Conservation (phyloP, 2,797 vertebrate species). For the Enteromius trimaculatus region DNA sequence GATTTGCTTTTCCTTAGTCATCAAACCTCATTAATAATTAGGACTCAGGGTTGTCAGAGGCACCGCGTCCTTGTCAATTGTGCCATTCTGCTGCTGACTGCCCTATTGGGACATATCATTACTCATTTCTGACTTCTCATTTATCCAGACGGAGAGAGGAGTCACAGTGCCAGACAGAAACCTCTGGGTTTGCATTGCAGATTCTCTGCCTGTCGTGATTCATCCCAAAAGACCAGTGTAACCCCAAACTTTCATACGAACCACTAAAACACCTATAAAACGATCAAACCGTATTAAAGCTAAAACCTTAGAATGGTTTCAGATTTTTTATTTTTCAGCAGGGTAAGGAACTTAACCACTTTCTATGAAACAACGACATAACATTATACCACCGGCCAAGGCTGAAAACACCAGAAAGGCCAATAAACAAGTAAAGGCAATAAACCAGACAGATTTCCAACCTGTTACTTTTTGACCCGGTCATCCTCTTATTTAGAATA, state of each 20-base stretch:
- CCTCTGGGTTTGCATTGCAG: constrained; percentile 55
- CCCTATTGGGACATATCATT: constrained; percentile 76
- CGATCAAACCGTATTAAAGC: neutral
- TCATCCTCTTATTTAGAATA: constrained; percentile 37
- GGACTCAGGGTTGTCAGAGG: constrained; percentile 47
- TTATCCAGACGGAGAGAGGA: constrained; percentile 51
- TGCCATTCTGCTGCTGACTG: constrained; percentile 71
- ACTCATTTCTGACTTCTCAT: constrained; percentile 73
- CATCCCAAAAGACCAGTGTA: constrained; percentile 1
- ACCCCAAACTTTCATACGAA: neutral
- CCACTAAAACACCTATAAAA: neutral
- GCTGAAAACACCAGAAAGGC: constrained; percentile 5
- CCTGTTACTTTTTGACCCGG: constrained; percentile 60
- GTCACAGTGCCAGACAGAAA: constrained; percentile 55
- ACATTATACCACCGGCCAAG: neutral
- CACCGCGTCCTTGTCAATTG: constrained; percentile 76
- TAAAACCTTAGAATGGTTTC: neutral
- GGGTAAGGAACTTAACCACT: neutral
- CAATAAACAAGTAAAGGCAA: constrained; percentile 7
- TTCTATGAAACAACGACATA: neutral
- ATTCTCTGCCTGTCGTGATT: constrained; percentile 25
- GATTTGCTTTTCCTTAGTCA: constrained; percentile 23
- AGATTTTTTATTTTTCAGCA: neutral
- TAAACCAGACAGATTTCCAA: constrained; percentile 1
- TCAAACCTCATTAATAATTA: constrained; percentile 38